A percentile compares a stretch with the other conserved stretches of the same genome.
Conservation (phyloP, 92 coral and sea anemone species). For the Pocillopora grandis region DNA sequence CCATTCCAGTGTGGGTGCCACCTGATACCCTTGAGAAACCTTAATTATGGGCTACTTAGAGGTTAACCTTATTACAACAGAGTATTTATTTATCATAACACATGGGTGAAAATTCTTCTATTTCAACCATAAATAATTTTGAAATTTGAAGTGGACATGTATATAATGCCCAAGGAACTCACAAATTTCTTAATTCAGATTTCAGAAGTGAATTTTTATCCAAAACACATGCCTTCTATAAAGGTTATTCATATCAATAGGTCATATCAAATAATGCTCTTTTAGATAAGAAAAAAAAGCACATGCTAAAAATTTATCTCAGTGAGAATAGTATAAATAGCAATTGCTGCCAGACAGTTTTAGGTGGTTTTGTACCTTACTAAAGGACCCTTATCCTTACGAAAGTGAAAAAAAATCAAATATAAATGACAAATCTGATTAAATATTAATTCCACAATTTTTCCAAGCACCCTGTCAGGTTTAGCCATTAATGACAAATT, state of each 20-base stretch:
- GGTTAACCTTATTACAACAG: no score
- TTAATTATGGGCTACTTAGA: no score
- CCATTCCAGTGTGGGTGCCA: no score
- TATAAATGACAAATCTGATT: neutral
- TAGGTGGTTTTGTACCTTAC: neutral
- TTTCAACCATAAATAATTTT: no score
- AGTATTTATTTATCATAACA: no score
- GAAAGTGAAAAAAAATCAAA: neutral
- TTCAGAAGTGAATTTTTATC: no score
- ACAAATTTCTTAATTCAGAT: no score
- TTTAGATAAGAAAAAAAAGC: neutral
- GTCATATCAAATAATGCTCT: neutral
- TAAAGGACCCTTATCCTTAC: neutral
- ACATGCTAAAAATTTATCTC: neutral
- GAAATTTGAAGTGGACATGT: no score
- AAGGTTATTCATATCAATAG: neutral
- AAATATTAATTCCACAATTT: neutral
- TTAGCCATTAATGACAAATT: neutral
- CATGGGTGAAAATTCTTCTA: no score
- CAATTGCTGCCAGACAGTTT: neutral
- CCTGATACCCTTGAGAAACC: no score
- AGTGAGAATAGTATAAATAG: no score
- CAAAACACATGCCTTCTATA: neutral
- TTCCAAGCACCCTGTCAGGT: slow-evolving; percentile 1
- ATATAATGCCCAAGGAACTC: no score